Conservation (phyloP, 2,113 vertebrate genomes). For the Engystomops pustulosus region DNA sequence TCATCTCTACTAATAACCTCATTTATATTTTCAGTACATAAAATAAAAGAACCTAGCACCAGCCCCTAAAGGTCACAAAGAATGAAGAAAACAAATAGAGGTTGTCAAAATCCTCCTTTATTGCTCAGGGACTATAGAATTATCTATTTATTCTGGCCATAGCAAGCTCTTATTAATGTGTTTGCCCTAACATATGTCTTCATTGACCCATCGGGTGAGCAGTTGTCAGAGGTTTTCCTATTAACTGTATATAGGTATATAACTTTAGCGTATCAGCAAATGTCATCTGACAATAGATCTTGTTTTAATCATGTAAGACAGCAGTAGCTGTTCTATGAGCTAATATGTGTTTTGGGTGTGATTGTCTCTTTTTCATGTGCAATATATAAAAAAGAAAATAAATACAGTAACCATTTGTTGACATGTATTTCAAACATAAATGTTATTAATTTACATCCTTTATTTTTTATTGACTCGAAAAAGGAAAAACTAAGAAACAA, state of each 20-base stretch:
- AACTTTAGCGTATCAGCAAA: not conserved
- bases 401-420: not conserved
- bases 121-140: conserved; percentile 27
- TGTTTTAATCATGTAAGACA: not conserved
- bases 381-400: not conserved
- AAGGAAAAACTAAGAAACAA: no score
- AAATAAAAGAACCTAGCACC: not conserved
- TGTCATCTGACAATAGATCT: not conserved
- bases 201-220: not conserved
- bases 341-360: not conserved
- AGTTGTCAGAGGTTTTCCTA: not conserved
- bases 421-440: no score
- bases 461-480: no score
- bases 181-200: conserved; percentile 19
- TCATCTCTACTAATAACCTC: no score
- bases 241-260: not conserved
- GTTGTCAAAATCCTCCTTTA: conserved; percentile 29
- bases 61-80: conserved; percentile 9
- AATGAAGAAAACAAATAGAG: conserved; percentile 16
- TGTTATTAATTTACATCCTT: no score
- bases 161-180: conserved; percentile 25
- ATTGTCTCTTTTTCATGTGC: not conserved
- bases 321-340: not conserved
- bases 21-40: conserved; percentile 23
- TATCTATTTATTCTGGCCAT: conserved; percentile 4